Percentiles rank a stretch among this genome's conserved stretches.
phyloP scores from a whole-genome alignment of 1,140 invertebrate species.

The Drosophila suzukii region DNA sequence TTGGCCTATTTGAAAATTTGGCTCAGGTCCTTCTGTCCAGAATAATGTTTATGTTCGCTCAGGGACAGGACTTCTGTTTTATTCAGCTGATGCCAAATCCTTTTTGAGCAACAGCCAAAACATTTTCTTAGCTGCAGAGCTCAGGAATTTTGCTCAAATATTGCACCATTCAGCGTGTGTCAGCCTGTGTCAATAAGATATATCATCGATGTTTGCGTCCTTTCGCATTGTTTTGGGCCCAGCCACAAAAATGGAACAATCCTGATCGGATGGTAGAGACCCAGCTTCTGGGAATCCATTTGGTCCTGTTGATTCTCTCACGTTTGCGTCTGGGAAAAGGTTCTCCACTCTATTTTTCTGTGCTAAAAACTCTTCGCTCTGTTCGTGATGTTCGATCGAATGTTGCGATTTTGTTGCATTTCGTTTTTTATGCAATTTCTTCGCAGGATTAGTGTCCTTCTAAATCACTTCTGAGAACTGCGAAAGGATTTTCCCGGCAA shows the following conservation, averaged over 20 bases:
- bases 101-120: slow-evolving; percentile 65
- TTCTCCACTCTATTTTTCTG: neutral
- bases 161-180: slow-evolving; percentile 45
- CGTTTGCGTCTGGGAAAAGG: slow-evolving; percentile 61
- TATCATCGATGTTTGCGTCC: slow-evolving; percentile 24
- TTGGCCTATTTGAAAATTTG: slow-evolving; percentile 32
- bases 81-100: slow-evolving; percentile 46
- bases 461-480: slow-evolving; percentile 42
- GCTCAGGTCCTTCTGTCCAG: slow-evolving; percentile 5
- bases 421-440: slow-evolving; percentile 64
- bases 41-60: slow-evolving; percentile 44
- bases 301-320: slow-evolving; percentile 49
- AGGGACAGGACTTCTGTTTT: slow-evolving; percentile 33
- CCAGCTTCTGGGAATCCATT: slow-evolving; percentile 64
- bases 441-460: slow-evolving; percentile 9
- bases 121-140: slow-evolving; percentile 77
- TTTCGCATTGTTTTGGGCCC: slow-evolving; percentile 39
- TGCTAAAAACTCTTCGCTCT: neutral
- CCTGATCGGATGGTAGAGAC: slow-evolving; percentile 11
- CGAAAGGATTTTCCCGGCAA: slow-evolving; percentile 59
- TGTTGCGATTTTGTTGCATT: slow-evolving; percentile 65
- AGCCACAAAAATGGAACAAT: slow-evolving; percentile 79
- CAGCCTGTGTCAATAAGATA: slow-evolving; percentile 52
- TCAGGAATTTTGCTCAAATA: slow-evolving; percentile 75
- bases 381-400: slow-evolving; percentile 72